These are phyloP conservation scores for Todus mexicanus DNA, from an alignment of 2,797 vertebrate species.

Conservation along the genomic window DNA sequence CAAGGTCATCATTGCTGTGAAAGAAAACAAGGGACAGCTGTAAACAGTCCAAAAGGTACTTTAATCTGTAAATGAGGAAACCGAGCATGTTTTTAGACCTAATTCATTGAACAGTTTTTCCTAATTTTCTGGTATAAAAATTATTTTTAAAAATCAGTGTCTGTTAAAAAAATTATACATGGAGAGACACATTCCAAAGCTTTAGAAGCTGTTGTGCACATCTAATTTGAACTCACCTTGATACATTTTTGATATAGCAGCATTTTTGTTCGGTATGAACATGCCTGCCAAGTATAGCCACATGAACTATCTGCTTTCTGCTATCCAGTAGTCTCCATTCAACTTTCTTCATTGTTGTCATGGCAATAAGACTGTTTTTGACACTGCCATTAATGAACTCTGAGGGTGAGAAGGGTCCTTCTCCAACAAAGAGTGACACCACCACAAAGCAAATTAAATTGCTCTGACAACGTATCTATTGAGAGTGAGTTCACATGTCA, in stretches of 20 bases:
- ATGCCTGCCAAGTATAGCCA: neutral
- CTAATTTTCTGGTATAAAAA: neutral
- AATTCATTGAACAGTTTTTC: neutral
- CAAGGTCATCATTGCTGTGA: neutral
- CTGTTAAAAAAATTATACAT: neutral
- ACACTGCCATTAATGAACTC: slow-evolving; percentile 52
- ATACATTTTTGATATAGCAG: neutral
- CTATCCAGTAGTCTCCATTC: slow-evolving; percentile 18
- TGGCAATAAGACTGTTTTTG: slow-evolving; percentile 53
- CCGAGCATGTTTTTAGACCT: neutral
- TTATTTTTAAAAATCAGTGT: neutral
- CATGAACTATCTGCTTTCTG: slow-evolving; percentile 14
- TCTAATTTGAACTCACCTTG: neutral
- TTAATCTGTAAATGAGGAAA: neutral
- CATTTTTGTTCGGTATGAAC: neutral
- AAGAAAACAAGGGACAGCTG: neutral
- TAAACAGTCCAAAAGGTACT: neutral
- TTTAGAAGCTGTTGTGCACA: neutral
- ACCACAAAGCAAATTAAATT: slow-evolving; percentile 62
- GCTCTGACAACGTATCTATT: slow-evolving; percentile 41
- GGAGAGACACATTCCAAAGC: neutral
- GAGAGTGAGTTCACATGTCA: slow-evolving; percentile 48
- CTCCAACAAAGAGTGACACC: slow-evolving; percentile 45
- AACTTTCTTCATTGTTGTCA: slow-evolving; percentile 56
- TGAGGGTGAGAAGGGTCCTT: slow-evolving; percentile 57